A percentile compares a stretch with the other conserved stretches of the same genome.
phyloP scores from a whole-genome alignment of 2,113 vertebrate genomes.

The Chiloscyllium plagiosum region DNA sequence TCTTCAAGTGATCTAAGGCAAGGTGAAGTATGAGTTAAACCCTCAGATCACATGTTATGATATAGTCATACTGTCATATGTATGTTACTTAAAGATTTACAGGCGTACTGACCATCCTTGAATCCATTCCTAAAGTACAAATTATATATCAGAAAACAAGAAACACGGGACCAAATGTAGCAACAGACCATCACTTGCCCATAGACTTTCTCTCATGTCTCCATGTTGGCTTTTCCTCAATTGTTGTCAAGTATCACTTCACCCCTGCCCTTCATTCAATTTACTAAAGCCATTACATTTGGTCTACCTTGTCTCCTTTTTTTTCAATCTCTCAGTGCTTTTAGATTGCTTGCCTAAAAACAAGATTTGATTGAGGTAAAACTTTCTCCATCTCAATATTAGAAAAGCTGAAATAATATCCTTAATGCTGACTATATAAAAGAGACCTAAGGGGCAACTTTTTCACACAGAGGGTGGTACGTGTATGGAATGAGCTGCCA shows the following conservation, averaged over 20 bases:
- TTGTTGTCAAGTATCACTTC: neutral
- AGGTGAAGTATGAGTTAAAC: no score
- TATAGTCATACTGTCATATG: no score
- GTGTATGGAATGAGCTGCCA: no score
- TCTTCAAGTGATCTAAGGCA: no score
- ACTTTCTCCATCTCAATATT: neutral
- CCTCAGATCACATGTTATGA: no score
- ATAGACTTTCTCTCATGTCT: neutral
- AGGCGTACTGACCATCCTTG: neutral
- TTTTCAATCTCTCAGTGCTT: neutral
- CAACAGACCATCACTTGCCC: neutral
- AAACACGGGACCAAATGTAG: neutral
- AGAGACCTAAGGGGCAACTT: no score
- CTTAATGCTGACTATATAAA: no score
- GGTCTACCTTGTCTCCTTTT: neutral
- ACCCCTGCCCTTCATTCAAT: neutral
- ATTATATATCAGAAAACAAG: neutral
- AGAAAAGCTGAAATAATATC: neutral
- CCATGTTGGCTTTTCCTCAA: neutral
- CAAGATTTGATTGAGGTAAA: neutral
- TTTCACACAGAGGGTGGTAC: no score
- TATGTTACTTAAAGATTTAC: no score
- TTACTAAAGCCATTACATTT: neutral
- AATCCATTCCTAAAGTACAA: neutral
- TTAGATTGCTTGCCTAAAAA: neutral